Percentiles rank a stretch among this genome's conserved stretches.
Conservation (phyloP, 1,140 invertebrate species). For the Dysdera silvatica region DNA sequence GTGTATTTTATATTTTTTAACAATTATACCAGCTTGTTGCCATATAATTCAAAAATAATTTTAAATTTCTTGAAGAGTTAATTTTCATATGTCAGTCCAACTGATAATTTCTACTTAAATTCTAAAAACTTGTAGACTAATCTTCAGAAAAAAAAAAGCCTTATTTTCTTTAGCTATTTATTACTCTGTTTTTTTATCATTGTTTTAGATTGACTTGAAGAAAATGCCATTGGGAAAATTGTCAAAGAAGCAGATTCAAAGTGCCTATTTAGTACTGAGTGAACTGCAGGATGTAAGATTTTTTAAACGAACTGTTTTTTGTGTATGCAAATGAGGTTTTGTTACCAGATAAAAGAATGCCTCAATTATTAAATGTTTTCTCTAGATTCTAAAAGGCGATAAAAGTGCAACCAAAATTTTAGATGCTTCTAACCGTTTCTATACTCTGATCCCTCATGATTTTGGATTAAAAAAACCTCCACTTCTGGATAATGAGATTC, state of each 20-base stretch:
- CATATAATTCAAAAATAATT: not conserved
- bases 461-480: slow-evolving; percentile 80
- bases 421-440: slow-evolving; percentile 84
- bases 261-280: slow-evolving; percentile 71
- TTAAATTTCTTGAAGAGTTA: too few relatives aligned
- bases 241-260: slow-evolving; percentile 79
- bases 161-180: too few relatives aligned
- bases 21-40: not conserved
- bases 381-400: slow-evolving; percentile 40
- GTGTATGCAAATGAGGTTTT: not conserved
- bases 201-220: slow-evolving; percentile 70
- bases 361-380: slow-evolving; percentile 21
- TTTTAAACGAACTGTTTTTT: not conserved
- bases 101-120: not conserved
- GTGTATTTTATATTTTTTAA: not conserved
- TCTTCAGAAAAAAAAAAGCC: too few relatives aligned
- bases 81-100: not conserved
- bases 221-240: slow-evolving; percentile 97
- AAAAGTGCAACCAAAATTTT: slow-evolving; percentile 55
- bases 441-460: slow-evolving; percentile 88
- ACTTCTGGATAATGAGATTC: slow-evolving; percentile 63
- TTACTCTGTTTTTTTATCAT: too few relatives aligned
- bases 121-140: too few relatives aligned
- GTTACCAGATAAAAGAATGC: not conserved
- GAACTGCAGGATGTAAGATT: slow-evolving; percentile 64